These are phyloP conservation scores for Cantharis flavilabris DNA, from an alignment of 2,888 invertebrate genomes.

Conservation along the genomic window DNA sequence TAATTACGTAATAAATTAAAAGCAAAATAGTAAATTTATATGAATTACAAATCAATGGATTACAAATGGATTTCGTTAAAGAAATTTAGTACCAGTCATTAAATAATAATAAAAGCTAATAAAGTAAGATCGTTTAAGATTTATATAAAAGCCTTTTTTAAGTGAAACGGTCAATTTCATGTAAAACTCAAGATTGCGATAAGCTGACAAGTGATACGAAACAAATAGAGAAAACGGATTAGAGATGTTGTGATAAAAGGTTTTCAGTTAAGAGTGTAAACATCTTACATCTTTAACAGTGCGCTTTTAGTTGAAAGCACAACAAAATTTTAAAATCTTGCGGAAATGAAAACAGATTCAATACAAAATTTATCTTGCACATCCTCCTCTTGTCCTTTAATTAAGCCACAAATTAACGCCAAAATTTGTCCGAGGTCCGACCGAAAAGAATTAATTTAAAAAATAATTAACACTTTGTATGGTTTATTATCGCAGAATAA, in stretches of 20 bases:
- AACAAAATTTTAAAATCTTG: background rate
- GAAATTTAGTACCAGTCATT: background rate
- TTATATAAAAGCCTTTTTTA: background rate
- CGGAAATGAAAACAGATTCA: background rate
- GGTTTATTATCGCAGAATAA: background rate
- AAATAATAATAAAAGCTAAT: background rate
- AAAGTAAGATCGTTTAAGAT: background rate
- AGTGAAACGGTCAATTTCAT: background rate
- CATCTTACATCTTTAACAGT: background rate
- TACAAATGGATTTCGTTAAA: background rate
- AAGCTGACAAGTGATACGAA: background rate
- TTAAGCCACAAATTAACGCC: background rate
- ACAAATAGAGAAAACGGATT: background rate
- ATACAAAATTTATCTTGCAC: background rate
- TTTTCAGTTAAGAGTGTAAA: background rate
- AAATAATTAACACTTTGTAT: background rate
- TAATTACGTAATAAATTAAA: background rate
- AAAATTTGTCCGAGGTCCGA: background rate
- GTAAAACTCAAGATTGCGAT: background rate
- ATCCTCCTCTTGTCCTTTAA: background rate
- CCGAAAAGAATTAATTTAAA: background rate
- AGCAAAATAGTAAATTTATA: background rate
- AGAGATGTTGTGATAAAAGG: background rate
- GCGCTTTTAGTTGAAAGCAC: background rate
- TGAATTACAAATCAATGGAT: background rate